Conservation (phyloP, 2,797 vertebrate species). For the Momotus momota region DNA sequence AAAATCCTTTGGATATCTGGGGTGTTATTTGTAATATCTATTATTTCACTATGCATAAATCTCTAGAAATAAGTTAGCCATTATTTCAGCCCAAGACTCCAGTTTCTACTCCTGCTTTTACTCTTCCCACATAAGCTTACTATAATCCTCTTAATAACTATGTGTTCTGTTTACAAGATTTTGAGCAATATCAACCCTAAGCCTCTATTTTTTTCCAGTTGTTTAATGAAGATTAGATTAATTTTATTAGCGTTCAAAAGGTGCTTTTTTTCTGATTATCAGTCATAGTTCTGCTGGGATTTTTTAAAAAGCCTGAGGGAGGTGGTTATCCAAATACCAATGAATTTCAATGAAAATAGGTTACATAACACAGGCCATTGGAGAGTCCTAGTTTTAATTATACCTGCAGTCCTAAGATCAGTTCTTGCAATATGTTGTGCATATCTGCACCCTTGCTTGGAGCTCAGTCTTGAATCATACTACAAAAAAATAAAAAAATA, state of each 20-base stretch:
- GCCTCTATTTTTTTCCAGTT: background rate
- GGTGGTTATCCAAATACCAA: background rate
- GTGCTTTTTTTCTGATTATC: background rate
- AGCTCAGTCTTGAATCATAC: background rate
- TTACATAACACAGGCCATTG: background rate
- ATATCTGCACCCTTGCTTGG: background rate
- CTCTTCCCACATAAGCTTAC: background rate
- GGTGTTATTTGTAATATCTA: background rate
- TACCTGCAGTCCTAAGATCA: background rate
- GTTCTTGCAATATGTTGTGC: background rate
- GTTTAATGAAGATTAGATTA: conserved; percentile 33
- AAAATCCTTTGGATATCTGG: background rate
- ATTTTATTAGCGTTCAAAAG: conserved; percentile 35
- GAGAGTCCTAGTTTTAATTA: conserved; percentile 2
- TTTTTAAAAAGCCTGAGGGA: background rate
- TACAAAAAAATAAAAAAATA: background rate
- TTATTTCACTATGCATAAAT: background rate
- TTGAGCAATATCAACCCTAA: background rate
- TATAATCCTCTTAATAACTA: conserved; percentile 48
- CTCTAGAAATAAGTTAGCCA: background rate
- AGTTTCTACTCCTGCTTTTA: background rate
- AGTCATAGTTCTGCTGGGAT: background rate
- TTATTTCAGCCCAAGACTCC: background rate
- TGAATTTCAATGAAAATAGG: background rate
- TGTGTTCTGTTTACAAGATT: conserved; percentile 36